Evolutionary conservation across 2,113 vertebrate species (phyloP), one percentile per base, ranked within the genome.

Genomic region (Coryphaenoides rupestris): DNA sequence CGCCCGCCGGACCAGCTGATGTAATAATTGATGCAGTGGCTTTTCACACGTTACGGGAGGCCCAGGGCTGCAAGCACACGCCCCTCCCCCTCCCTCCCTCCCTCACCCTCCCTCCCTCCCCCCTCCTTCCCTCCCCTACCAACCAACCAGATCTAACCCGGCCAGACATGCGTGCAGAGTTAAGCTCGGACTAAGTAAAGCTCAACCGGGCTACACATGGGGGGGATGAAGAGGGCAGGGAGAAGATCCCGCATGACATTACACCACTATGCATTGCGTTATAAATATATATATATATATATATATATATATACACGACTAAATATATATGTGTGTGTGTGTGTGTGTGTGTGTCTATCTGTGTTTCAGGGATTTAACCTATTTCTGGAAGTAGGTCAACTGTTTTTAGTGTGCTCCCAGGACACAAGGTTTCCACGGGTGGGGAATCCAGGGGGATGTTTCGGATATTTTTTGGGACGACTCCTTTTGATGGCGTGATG

Each of bases 131-230:
- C 60, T 24, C 56, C 21, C 52, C 46, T n/a, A n/a, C n/a, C n/a
- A n/a, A 56, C 77, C 61, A 66, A 72, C 81, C 63, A 69, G 77
- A 76, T 68, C 69, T 66, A 76, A 77, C 74, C 59, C 64, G 63
- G 47, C n/a, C 69, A 55, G 53, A 70, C 22, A 70, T 14, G 45
- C 60, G 68, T 22, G 61, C 40, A 72, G 60, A 74, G 66, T 62
- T 58, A 54, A 69, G 62, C 46, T 10, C 55, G 57, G 62, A 55
- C 49, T 78, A 58, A 64, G 60, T 46, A 17, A 66, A 24, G 58
- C 65, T 83, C 56, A 76, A 72, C 56, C 59, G 63, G 58, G 1
- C 60, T 68, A 19, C 59, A 61, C 19, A n/a, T 24, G 47, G 59
- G 47, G 59, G 47, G 33, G 33, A 40, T 40, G 62, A 56, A 46